Base-by-base conservation (phyloP, 2,797 vertebrate genomes). In the Ctenochaetus hawaiiensis region DNA sequence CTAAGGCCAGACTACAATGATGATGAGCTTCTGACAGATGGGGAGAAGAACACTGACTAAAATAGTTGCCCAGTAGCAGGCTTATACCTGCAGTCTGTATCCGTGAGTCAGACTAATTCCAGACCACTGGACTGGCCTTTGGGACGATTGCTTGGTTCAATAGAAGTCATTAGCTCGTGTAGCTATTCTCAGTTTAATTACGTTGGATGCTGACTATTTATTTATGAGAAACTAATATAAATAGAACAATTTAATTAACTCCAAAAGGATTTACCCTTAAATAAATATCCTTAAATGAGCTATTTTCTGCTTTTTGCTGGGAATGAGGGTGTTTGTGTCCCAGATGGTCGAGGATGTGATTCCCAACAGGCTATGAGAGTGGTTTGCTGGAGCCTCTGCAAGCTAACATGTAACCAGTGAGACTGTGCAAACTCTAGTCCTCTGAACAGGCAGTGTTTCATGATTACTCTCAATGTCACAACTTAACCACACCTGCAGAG, bases 401-500 rank as follows among this genome's bases (percentile, higher is more conserved):
- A 47, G 71, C 60, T 66, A 45, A 48, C 16, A 57, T 66, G 56
- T 9, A 75, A 82, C 44, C 54, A 37, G 39, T 11, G 8, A 64
- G 18, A 61, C 69, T 43, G 30, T 23, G 14, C 5, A n/a, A 30
- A 47, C 16, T n/a, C 53, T 23, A 59, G 20, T 51, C 6, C 23
- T 75, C 43, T 60, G 34, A 80, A 68, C 72, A 45, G 9, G 48
- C 51, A 20, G 14, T 9, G 4, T 80, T 65, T 58, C 62, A 57
- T 11, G 9, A 66, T 70, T 45, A 60, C 67, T 34, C 54, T 34
- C 30, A 34, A 34, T 59, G 66, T 23, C 41, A 59, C 76, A 87
- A 77, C 45, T 17, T 77, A 87, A 78, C 44, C 18, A 22, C 63
- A 71, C 18, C 34, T 62, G 70, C 64, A 47, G 18, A 75, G 39